Evolutionary conservation across 2,888 invertebrate species (phyloP).

Genomic region (Lithophane semibrunnea): DNA sequence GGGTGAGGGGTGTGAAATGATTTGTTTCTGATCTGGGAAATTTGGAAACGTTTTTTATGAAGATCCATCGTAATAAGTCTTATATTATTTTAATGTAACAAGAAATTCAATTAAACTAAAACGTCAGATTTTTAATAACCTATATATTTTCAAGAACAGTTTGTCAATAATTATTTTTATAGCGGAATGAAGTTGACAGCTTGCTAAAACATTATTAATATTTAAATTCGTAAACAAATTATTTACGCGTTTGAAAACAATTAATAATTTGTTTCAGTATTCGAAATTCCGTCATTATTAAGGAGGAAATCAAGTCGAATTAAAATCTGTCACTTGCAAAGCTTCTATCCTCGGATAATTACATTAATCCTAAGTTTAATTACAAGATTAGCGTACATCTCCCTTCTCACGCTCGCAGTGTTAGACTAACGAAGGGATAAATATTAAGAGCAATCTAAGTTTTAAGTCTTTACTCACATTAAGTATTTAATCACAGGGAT

Average conservation of each 20-base stretch:
- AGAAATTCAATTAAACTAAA: background rate
- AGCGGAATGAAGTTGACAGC: background rate
- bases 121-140: no score
- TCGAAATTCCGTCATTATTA: background rate
- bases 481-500: constrained; percentile 16
- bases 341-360: constrained; percentile 32
- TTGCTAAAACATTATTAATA: background rate
- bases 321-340: constrained; percentile 17
- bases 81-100: background rate
- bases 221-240: background rate
- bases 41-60: background rate
- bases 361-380: constrained; percentile 65
- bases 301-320: background rate
- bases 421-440: constrained; percentile 28
- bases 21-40: background rate
- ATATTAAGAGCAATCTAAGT: constrained; percentile 35
- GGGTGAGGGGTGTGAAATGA: background rate
- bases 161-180: background rate
- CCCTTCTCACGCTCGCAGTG: constrained; percentile 31
- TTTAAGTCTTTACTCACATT: constrained; percentile 12
- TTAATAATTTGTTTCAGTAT: background rate
- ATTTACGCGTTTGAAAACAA: background rate
- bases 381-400: constrained; percentile 62
- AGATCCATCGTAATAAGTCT: background rate
- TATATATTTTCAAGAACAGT: background rate